Evolutionary conservation across 2,797 vertebrate genomes (phyloP).

Genomic region (Cygnus olor): DNA sequence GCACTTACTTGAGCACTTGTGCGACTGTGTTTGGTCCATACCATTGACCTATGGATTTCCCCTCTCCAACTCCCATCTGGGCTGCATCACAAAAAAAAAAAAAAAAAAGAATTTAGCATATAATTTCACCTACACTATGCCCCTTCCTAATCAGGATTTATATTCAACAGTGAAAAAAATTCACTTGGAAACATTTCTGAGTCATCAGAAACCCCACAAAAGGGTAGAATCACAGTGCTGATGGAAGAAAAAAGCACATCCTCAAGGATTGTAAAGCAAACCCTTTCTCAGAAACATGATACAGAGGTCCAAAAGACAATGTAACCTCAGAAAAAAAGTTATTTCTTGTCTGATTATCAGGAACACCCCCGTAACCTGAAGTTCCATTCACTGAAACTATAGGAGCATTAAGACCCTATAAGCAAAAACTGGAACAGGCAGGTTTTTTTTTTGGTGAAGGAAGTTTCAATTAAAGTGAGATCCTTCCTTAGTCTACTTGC

Average conservation of each 20-base stretch:
- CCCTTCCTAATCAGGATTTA: background rate
- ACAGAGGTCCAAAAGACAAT: background rate
- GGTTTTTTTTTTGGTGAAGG: background rate
- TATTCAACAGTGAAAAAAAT: background rate
- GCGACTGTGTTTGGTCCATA: constrained; percentile 99
- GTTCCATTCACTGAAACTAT: background rate
- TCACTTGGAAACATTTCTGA: background rate
- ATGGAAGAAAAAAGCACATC: background rate
- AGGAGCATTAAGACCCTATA: background rate
- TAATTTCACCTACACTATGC: background rate
- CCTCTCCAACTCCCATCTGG: constrained; percentile 99
- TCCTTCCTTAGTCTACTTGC: background rate
- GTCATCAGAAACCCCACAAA: background rate
- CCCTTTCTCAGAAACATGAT: background rate
- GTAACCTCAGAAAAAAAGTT: background rate
- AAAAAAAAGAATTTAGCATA: background rate
- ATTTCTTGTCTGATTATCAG: background rate
- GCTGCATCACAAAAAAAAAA: constrained; percentile 80
- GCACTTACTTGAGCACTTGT: constrained; percentile 96
- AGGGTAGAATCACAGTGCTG: background rate
- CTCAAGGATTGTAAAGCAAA: background rate
- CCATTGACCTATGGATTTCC: constrained; percentile 98
- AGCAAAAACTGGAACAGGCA: background rate
- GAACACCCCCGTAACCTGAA: background rate
- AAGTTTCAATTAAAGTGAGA: background rate